Evolutionary conservation across 2,113 vertebrate genomes (phyloP).

Genomic region (Spea bombifrons): DNA sequence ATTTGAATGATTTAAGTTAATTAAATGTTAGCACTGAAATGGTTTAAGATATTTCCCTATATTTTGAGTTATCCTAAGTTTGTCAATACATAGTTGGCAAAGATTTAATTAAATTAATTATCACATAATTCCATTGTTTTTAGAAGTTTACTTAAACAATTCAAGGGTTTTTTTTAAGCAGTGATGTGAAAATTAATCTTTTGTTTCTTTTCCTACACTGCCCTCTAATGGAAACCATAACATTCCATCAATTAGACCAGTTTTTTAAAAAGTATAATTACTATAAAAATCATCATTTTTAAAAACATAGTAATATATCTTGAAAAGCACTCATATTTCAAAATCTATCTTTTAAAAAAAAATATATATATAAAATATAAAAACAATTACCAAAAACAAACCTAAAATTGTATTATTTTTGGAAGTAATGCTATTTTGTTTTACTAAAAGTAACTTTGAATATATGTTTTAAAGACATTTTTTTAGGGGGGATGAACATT

Average conservation of each 20-base stretch:
- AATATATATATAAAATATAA: not conserved
- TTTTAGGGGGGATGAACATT: not conserved
- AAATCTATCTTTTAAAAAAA: not conserved
- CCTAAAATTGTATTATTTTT: not conserved
- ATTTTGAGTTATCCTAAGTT: not conserved
- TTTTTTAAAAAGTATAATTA: not conserved
- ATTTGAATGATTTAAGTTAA: not conserved
- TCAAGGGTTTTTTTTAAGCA: conserved; percentile 10
- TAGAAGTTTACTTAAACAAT: conserved; percentile 57
- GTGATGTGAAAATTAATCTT: conserved; percentile 24
- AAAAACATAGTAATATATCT: not conserved
- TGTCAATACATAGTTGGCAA: not conserved
- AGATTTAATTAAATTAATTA: not conserved
- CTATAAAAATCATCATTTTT: not conserved
- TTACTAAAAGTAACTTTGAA: not conserved
- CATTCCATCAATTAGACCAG: conserved; percentile 47
- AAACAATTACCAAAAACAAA: too few relatives aligned
- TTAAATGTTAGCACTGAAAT: conserved; percentile 13
- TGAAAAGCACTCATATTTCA: not conserved
- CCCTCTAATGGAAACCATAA: conserved; percentile 74
- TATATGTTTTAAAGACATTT: not conserved
- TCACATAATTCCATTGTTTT: conserved; percentile 29
- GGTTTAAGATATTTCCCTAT: conserved; percentile 7
- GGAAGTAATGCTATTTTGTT: not conserved
- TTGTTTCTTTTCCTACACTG: conserved; percentile 71